Evolutionary conservation across 2,888 invertebrate species (phyloP).

Genomic region (Ormia ochracea): DNA sequence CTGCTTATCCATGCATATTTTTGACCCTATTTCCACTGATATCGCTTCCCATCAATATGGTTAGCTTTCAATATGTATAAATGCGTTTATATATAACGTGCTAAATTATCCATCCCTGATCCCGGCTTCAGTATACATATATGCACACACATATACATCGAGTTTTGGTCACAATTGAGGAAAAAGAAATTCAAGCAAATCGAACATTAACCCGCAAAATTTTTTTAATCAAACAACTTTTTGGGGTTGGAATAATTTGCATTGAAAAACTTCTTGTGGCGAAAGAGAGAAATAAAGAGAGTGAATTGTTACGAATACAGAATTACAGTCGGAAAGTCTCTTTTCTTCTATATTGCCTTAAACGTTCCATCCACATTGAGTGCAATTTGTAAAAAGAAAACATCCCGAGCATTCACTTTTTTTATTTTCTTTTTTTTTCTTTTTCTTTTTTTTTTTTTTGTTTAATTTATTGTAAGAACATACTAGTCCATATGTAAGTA

Average conservation of each 20-base stretch:
- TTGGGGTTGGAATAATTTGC: constrained; percentile 55
- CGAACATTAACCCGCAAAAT: constrained; percentile 58
- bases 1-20: too few species aligned
- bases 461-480: too few species aligned
- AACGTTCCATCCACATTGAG: constrained; percentile 29
- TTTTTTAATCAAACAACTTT: neutral
- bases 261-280: constrained; percentile 5
- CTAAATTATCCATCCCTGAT: neutral
- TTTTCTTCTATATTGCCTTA: neutral
- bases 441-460: neutral
- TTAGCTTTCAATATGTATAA: too few species aligned
- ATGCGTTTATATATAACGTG: too few species aligned
- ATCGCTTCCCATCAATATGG: too few species aligned
- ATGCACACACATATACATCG: neutral
- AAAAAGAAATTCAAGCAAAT: constrained; percentile 45
- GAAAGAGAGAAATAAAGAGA: neutral
- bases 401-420: constrained; percentile 37
- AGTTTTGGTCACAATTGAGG: neutral
- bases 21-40: too few species aligned
- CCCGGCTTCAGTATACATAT: constrained; percentile 24
- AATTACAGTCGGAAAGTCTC: neutral
- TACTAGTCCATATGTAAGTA: too few species aligned
- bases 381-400: constrained; percentile 28
- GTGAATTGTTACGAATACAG: neutral
- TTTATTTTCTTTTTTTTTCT: neutral